Evolutionary conservation across 2,113 vertebrate species (phyloP).

Genomic region (Spheniscus mendiculus): DNA sequence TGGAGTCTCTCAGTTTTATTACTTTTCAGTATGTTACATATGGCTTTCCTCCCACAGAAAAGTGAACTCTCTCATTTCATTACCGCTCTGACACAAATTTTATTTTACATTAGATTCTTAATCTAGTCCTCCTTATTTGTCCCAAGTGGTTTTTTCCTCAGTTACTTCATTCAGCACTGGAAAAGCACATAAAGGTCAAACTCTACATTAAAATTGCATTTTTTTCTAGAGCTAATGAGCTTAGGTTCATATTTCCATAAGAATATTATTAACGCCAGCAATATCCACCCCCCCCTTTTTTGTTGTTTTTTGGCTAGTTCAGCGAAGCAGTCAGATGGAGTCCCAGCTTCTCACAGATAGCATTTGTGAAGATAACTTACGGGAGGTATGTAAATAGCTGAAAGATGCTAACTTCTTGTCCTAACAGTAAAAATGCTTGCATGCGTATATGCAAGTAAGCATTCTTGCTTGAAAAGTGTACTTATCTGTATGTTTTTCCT

Average conservation of each 20-base stretch:
- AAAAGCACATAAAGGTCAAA: not conserved
- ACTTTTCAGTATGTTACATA: not conserved
- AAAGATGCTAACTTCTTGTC: not conserved
- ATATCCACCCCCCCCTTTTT: not conserved
- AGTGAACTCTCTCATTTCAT: not conserved
- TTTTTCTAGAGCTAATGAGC: not conserved
- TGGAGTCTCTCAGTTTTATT: not conserved
- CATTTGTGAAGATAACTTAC: constrained; percentile 76
- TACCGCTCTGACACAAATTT: not conserved
- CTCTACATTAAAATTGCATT: not conserved
- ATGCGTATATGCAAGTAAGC: not conserved
- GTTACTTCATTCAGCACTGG: not conserved
- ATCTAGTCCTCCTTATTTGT: not conserved
- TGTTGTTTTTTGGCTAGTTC: constrained; percentile 67
- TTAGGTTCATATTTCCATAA: not conserved
- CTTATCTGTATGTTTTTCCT: not conserved
- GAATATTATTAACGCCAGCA: not conserved
- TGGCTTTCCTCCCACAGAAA: not conserved
- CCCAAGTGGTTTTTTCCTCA: not conserved
- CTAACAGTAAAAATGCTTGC: not conserved
- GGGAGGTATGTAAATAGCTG: constrained; percentile 75
- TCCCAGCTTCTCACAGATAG: constrained; percentile 80
- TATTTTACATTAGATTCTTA: not conserved
- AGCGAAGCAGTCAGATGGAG: constrained; percentile 82
- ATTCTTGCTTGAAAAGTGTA: not conserved